A percentile compares a stretch with the other conserved stretches of the same genome.
Conservation (phyloP, 2,797 vertebrate species). For the Sebastes vulpes region DNA sequence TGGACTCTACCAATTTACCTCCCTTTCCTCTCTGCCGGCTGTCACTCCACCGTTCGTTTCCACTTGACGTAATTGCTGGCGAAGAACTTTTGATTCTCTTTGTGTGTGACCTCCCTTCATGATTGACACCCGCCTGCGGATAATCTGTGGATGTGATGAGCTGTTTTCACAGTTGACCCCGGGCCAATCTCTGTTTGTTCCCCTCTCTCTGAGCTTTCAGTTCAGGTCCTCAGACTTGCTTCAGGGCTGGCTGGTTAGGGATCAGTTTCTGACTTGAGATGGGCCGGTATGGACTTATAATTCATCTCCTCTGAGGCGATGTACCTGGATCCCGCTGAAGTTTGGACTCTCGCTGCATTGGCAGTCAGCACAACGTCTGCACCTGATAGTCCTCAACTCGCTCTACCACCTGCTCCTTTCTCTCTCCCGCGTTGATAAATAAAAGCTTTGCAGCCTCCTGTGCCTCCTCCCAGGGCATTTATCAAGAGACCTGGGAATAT, state of each 20-base stretch:
- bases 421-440: slow-evolving; percentile 76
- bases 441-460: slow-evolving; percentile 70
- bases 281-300: slow-evolving; percentile 41
- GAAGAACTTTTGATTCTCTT: slow-evolving; percentile 73
- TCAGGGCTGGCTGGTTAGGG: slow-evolving; percentile 57
- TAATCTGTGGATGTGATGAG: slow-evolving; percentile 72
- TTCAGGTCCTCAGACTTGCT: slow-evolving; percentile 59
- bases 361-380: slow-evolving; percentile 63
- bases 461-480: slow-evolving; percentile 68
- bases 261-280: slow-evolving; percentile 61
- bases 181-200: slow-evolving; percentile 61
- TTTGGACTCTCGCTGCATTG: slow-evolving; percentile 59
- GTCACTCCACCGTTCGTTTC: slow-evolving; percentile 53
- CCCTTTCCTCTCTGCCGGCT: slow-evolving; percentile 18
- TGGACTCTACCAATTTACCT: slow-evolving; percentile 40
- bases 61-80: slow-evolving; percentile 69
- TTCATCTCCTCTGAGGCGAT: slow-evolving; percentile 62
- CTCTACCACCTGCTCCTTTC: slow-evolving; percentile 45
- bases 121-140: slow-evolving; percentile 72
- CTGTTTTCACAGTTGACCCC: slow-evolving; percentile 61
- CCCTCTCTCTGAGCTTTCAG: slow-evolving; percentile 36
- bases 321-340: slow-evolving; percentile 41
- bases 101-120: slow-evolving; percentile 64
- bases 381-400: slow-evolving; percentile 57
- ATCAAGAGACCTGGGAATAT: slow-evolving; percentile 78